Evolutionary conservation across 1,140 invertebrate species (phyloP), one percentile per base, ranked within the genome.

Genomic region (Platyura marginata): DNA sequence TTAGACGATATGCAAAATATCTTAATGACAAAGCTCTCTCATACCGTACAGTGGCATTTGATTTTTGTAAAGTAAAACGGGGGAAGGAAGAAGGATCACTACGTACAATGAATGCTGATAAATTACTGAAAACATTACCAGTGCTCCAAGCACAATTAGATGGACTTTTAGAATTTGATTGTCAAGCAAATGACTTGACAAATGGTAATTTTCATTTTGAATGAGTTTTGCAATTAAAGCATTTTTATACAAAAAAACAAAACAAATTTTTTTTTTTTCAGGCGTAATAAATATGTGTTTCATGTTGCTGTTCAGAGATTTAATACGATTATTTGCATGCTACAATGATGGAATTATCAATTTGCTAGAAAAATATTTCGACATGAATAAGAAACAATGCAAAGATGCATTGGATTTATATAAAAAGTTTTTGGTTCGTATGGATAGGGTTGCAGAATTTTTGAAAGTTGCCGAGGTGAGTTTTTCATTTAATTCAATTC

Each of bases 301-400:
- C 63, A 94, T 98, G 83, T 70, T 98, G 44, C 72, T 99, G 35
- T 98, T 98, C 66, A 77, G 94, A 65, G 96, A 99, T 74, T 77
- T 98, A 51, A 98, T 99, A 61, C 77, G 95, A 51, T 69, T 99
- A 44, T 99, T 98, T 74, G 96, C 95, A 39, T 96, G 94, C 63
- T 98, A 98, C 69, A 99, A 99, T 65, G 95, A 99, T 68, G 95
- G 92, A 49, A 94, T 98, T 51, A 99, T 99, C 55, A 99, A 98
- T 73, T 74, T 98, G 49, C 69, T 99, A 65, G 91, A 94, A 66
- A 95, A 98, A 68, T 98, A 93, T 69, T 99, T 98, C 69, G 92
- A 97, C 63, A 98, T 98, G 93, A 98, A 98, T 66, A 98, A 98
- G 63, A 99, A 99, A 62, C 85, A 88, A 56, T 94, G 89, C 56